Base-by-base conservation (phyloP, 2,113 vertebrate species). In the Python bivittatus region DNA sequence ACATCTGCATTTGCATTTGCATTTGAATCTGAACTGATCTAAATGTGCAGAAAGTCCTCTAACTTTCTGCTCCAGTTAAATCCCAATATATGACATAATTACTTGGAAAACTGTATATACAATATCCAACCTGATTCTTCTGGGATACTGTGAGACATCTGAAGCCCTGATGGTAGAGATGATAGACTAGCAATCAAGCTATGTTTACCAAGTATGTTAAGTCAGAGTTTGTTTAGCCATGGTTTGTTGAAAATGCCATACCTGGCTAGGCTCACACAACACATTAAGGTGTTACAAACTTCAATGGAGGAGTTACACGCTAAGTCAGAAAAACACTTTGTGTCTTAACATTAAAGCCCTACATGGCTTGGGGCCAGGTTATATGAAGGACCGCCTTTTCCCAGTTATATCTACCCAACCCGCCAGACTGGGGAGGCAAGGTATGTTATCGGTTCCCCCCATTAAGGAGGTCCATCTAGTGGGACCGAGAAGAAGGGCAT, bases 61-160 rank as follows among this genome's bases (percentile, higher is more conserved):
- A 33, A 64, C 56, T 68, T 29, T 27, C 23, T 72, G 48, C 42
- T 93, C 93, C 33, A 94, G 89, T 93, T 93, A 94, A 94, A 53
- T 72, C 33, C 86, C 87, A 13, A 86, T 22, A 58, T 33, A 25
- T 57, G 22, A 29, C 22, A 86, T 27, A 48, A 52, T 57, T 42
- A 88, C 1, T 27, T 79, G 33, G 29, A n/a, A 88, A 52, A 92
- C 64, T 88, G 11, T 33, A 29, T 58, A 48, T 33, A 44, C 52
- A 72, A 60, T 60, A 3, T n/a, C 15, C 53, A 29, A n/a, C 84
- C n/a, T 15, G 86, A 17, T 53, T 84, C 87, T 94, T 29, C 90
- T 91, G 58, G 86, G 61, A 60, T 60, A 3, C 54, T 84, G 52
- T 53, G 86, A 57, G 48, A 54, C 58, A 86, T 29, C 29, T 52